These are phyloP conservation scores for Gobiocypris rarus DNA, from an alignment of 2,113 vertebrate genomes.

Conservation along the genomic window DNA sequence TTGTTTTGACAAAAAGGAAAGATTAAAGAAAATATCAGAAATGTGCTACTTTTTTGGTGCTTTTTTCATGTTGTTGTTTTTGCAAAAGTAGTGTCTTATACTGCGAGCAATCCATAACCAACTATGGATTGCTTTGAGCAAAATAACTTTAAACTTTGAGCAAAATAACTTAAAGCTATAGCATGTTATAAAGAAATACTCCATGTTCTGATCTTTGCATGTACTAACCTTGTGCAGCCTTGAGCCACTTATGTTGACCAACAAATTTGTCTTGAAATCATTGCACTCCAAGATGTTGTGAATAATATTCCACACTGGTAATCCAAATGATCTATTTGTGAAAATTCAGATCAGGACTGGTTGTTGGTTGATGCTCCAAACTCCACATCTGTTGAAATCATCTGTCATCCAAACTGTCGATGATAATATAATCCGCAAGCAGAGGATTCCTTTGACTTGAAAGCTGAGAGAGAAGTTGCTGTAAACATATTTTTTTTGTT, in stretches of 20 bases:
- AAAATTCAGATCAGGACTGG: not conserved
- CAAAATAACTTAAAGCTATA: not conserved
- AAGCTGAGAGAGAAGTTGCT: not conserved
- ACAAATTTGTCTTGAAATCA: not conserved
- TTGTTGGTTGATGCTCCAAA: not conserved
- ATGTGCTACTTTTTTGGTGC: conserved; percentile 38
- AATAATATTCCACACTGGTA: conserved; percentile 11
- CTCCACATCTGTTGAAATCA: not conserved
- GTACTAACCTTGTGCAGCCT: conserved; percentile 32
- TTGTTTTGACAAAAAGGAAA: conserved; percentile 56
- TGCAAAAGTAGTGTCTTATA: not conserved
- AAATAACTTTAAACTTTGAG: not conserved
- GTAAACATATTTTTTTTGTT: not conserved
- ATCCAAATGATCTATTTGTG: not conserved
- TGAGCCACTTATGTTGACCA: not conserved
- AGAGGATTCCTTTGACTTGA: not conserved
- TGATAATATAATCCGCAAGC: not conserved
- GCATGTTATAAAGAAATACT: not conserved
- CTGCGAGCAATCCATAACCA: not conserved
- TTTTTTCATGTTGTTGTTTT: conserved; percentile 23
- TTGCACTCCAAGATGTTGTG: not conserved
- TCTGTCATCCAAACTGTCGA: not conserved
- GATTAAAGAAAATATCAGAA: conserved; percentile 59
- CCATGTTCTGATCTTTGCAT: not conserved
- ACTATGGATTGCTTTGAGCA: not conserved